Evolutionary conservation across 2,797 vertebrate species (phyloP).

Genomic region (Xenentodon cancila): DNA sequence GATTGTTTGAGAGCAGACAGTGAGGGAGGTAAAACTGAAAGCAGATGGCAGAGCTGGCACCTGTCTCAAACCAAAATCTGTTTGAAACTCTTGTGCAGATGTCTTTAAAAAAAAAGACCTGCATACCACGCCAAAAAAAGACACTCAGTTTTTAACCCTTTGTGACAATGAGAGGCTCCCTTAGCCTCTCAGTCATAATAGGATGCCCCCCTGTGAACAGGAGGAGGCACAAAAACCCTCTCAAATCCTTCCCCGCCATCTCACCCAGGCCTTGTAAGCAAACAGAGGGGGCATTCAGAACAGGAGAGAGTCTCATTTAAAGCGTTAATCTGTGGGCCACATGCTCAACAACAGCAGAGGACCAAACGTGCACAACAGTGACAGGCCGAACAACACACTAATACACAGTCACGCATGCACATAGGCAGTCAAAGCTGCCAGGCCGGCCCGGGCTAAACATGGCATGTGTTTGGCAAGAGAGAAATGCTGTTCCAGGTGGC

Average conservation of each 20-base stretch:
- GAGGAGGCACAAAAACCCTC: constrained; percentile 67
- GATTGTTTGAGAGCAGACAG: constrained; percentile 64
- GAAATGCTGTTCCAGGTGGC: constrained; percentile 69
- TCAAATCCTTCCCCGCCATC: constrained; percentile 69
- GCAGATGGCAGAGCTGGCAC: constrained; percentile 87
- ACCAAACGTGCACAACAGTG: constrained; percentile 43
- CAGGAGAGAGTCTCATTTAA: constrained; percentile 76
- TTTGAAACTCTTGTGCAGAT: constrained; percentile 86
- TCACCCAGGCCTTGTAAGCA: constrained; percentile 73
- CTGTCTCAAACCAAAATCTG: constrained; percentile 83
- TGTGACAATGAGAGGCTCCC: constrained; percentile 64
- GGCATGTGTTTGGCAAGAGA: constrained; percentile 66
- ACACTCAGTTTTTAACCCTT: constrained; percentile 82
- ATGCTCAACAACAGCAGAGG: constrained; percentile 70
- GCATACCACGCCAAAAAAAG: constrained; percentile 76
- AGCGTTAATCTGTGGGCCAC: constrained; percentile 76
- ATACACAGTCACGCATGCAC: constrained; percentile 17
- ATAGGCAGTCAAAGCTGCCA: constrained; percentile 32
- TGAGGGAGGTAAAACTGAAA: constrained; percentile 82
- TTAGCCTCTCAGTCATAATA: constrained; percentile 63
- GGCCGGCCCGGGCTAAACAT: constrained; percentile 56
- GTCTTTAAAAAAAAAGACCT: constrained; percentile 68
- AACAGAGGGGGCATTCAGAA: constrained; percentile 77
- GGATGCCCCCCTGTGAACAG: constrained; percentile 58
- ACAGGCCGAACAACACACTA: constrained; percentile 41